Evolutionary conservation across 2,797 vertebrate genomes (phyloP).

Genomic region (Microctenopoma lineatum): DNA sequence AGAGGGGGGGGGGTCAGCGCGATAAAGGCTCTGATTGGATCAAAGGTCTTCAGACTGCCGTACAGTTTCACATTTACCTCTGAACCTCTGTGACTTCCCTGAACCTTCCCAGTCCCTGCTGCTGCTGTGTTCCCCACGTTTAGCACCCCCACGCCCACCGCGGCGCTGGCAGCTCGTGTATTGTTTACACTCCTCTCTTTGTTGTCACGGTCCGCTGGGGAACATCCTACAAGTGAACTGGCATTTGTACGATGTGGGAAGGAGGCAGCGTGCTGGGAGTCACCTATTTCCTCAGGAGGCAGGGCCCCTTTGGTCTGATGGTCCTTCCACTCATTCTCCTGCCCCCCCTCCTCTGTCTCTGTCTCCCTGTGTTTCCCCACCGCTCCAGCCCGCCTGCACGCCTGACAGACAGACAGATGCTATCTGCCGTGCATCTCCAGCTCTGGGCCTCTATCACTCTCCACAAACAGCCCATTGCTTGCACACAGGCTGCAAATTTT

Average conservation of each 20-base stretch:
- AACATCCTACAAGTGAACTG: conserved; percentile 75
- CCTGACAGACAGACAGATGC: conserved; percentile 87
- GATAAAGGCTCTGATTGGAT: conserved; percentile 75
- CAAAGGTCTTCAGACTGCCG: conserved; percentile 49
- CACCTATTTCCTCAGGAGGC: conserved; percentile 75
- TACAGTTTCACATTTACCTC: conserved; percentile 43
- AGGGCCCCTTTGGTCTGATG: conserved; percentile 64
- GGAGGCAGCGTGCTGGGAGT: conserved; percentile 62
- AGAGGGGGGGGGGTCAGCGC: conserved; percentile 55
- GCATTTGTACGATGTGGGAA: conserved; percentile 72
- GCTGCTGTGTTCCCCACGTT: conserved; percentile 30
- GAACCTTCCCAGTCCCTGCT: conserved; percentile 40
- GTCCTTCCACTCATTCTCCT: conserved; percentile 55
- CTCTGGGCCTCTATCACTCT: conserved; percentile 88
- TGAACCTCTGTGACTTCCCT: conserved; percentile 54
- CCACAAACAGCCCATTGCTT: conserved; percentile 91
- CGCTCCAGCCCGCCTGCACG: conserved; percentile 75
- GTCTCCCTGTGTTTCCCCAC: conserved; percentile 69
- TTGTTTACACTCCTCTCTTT: conserved; percentile 73
- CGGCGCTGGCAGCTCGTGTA: conserved; percentile 50
- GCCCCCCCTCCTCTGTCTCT: conserved; percentile 55
- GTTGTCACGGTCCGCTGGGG: conserved; percentile 67
- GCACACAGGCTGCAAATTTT: conserved; percentile 89
- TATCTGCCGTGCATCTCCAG: conserved; percentile 89
- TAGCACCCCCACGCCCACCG: conserved; percentile 5